Conservation (phyloP, 2,113 vertebrate species). For the Zapornia atra region DNA sequence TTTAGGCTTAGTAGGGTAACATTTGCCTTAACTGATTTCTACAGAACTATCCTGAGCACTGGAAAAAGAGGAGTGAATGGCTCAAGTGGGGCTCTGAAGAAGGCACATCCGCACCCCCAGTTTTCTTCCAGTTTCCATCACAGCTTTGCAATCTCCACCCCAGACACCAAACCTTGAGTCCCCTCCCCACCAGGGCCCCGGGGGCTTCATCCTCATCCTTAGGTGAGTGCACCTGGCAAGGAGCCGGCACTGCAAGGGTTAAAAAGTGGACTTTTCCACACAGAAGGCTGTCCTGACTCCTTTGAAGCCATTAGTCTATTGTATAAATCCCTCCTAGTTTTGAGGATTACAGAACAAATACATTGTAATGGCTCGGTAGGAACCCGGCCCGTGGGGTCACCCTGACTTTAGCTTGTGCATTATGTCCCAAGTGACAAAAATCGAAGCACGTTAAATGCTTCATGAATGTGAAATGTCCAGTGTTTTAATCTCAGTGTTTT, state of each 20-base stretch:
- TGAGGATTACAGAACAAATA: constrained; percentile 55
- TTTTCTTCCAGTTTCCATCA: not conserved
- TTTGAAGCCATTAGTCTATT: constrained; percentile 63
- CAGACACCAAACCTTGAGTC: not conserved
- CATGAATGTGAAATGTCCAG: constrained; percentile 32
- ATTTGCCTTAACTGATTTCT: not conserved
- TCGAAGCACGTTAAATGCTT: constrained; percentile 47
- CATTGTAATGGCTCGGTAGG: constrained; percentile 41
- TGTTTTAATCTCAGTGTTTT: constrained; percentile 27
- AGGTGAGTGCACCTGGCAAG: not conserved
- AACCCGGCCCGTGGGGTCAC: constrained; percentile 26
- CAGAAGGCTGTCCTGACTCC: constrained; percentile 3
- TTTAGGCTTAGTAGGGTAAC: not conserved
- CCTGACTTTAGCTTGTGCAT: constrained; percentile 16
- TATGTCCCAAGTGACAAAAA: constrained; percentile 43
- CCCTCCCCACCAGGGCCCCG: not conserved
- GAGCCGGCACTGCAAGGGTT: not conserved
- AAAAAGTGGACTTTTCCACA: constrained; percentile 34
- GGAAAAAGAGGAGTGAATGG: not conserved
- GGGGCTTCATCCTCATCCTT: not conserved
- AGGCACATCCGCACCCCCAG: fast-evolving
- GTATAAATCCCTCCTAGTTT: constrained; percentile 54
- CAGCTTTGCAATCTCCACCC: not conserved
- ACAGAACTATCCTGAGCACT: not conserved
- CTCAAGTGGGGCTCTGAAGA: not conserved